These are phyloP conservation scores for Eulimnadia texana DNA, from an alignment of 1,140 invertebrate genomes.

Conservation along the genomic window DNA sequence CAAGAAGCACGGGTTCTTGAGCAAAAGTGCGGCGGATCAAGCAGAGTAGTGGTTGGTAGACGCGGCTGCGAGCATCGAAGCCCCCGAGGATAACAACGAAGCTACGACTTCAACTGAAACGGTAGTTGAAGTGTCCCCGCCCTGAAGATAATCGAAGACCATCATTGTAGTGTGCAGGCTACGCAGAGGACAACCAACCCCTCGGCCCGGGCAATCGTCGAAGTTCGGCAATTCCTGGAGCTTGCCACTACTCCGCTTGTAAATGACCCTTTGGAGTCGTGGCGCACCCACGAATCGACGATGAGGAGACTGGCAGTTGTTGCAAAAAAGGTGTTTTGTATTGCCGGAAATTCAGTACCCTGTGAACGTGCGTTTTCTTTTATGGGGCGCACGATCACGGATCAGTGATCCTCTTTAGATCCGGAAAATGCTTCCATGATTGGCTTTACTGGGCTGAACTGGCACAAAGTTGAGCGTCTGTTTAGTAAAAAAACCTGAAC, in stretches of 20 bases:
- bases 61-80: not conserved
- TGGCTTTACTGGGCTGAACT: not conserved
- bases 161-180: too few species aligned
- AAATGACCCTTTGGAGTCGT: not conserved
- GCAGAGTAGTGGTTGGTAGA: not conserved
- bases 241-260: not conserved
- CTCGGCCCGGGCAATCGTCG: not conserved
- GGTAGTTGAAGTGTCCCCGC: too few species aligned
- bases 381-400: not conserved
- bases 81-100: not conserved
- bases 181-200: too few species aligned
- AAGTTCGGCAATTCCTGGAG: not conserved
- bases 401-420: not conserved
- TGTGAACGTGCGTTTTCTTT: not conserved
- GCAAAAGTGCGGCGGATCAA: not conserved
- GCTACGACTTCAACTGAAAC: too few species aligned
- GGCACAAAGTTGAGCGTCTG: too few species aligned
- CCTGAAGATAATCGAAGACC: too few species aligned
- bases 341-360: not conserved
- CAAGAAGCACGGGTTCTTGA: not conserved
- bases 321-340: not conserved
- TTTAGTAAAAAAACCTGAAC: too few species aligned
- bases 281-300: not conserved
- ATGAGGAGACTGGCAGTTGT: not conserved
- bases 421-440: not conserved